phyloP scores from a whole-genome alignment of 2,888 invertebrate species.

The Trisateles emortualis region DNA sequence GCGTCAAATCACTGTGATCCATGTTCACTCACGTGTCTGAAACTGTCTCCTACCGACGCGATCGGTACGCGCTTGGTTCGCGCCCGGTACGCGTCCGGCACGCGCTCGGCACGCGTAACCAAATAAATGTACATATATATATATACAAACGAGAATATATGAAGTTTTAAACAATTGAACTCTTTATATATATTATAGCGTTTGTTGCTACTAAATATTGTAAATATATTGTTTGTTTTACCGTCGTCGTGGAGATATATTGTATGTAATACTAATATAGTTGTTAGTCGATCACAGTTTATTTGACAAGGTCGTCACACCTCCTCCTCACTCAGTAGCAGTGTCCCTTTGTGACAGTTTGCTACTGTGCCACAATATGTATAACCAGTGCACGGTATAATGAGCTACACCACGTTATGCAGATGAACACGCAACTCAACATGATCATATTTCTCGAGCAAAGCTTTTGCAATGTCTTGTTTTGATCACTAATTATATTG shows the following conservation, averaged over 20 bases:
- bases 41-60: not conserved
- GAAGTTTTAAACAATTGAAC: constrained; percentile 40
- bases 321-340: not conserved
- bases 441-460: no score
- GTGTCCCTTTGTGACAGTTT: not conserved
- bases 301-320: constrained; percentile 17
- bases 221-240: constrained; percentile 48
- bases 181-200: constrained; percentile 33
- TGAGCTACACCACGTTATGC: no score
- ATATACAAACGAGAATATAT: constrained; percentile 17
- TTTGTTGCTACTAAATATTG: constrained; percentile 44
- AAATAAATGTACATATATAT: no score
- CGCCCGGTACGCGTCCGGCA: not conserved
- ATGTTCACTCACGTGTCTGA: constrained; percentile 34
- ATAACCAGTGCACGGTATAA: not conserved
- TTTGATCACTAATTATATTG: no score
- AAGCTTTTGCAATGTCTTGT: no score
- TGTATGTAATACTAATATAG: constrained; percentile 25
- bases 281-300: constrained; percentile 27
- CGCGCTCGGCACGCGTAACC: no score
- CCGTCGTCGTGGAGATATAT: constrained; percentile 28
- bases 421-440: no score
- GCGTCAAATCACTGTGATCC: constrained; percentile 57
- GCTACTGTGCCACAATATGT: not conserved
- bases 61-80: not conserved